Percentiles rank a stretch among this genome's conserved stretches.
phyloP scores from a whole-genome alignment of 1,140 invertebrate genomes.

The Sesamia nonagrioides region DNA sequence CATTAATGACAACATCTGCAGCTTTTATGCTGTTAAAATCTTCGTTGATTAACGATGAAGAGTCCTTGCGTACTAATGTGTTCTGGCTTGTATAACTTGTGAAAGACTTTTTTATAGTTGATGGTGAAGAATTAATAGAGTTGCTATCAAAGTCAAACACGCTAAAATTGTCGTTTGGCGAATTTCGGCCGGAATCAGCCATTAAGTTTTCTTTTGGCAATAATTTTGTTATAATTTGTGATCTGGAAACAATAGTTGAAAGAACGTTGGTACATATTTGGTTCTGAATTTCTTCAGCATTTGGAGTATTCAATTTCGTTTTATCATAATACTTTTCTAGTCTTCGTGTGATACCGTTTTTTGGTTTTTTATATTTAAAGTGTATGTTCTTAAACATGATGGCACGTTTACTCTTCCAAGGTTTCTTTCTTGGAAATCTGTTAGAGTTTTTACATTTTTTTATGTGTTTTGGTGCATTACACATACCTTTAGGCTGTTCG shows the following conservation, averaged over 20 bases:
- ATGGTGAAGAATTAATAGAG: slow-evolving; percentile 42
- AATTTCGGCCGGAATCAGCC: slow-evolving; percentile 47
- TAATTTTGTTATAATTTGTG: slow-evolving; percentile 59
- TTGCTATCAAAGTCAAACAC: slow-evolving; percentile 26
- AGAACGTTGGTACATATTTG: slow-evolving; percentile 49
- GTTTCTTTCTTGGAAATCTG: slow-evolving; percentile 35
- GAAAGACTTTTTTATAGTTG: slow-evolving; percentile 43
- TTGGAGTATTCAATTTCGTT: slow-evolving; percentile 49
- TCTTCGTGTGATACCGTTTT: slow-evolving; percentile 53
- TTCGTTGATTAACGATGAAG: slow-evolving; percentile 48
- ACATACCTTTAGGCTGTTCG: slow-evolving; percentile 51
- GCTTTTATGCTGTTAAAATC: slow-evolving; percentile 36
- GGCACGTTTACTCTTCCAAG: slow-evolving; percentile 43
- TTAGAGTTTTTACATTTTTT: slow-evolving; percentile 40
- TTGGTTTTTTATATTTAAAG: slow-evolving; percentile 59
- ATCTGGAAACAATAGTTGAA: slow-evolving; percentile 56
- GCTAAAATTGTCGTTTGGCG: slow-evolving; percentile 13
- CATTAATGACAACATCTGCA: slow-evolving; percentile 54
- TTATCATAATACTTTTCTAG: slow-evolving; percentile 56
- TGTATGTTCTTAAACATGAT: slow-evolving; percentile 45
- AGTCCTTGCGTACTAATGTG: slow-evolving; percentile 55
- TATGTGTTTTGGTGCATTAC: slow-evolving; percentile 42
- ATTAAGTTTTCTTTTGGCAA: slow-evolving; percentile 63
- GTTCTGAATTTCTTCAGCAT: slow-evolving; percentile 42
- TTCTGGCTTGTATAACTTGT: slow-evolving; percentile 61